phyloP scores from a whole-genome alignment of 2,113 vertebrate species.

The Ochotona princeps region DNA sequence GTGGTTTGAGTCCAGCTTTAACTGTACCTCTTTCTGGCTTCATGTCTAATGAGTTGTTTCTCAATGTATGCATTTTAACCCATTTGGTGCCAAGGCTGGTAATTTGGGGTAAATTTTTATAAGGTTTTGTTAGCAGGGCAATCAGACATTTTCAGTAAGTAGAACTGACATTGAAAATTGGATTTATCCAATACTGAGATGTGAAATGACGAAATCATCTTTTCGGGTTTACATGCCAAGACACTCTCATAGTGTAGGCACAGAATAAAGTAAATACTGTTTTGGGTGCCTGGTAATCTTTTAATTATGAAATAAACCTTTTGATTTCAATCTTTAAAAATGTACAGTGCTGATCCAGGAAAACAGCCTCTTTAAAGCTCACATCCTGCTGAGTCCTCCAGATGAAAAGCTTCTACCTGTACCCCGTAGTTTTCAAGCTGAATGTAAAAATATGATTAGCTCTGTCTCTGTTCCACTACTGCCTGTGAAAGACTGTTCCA shows the following conservation, averaged over 20 bases:
- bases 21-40: background rate
- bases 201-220: conserved; percentile 48
- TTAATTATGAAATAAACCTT: conserved; percentile 75
- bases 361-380: conserved; percentile 53
- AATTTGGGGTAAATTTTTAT: background rate
- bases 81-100: background rate
- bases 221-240: conserved; percentile 52
- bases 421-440: conserved; percentile 33
- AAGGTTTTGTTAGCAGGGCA: background rate
- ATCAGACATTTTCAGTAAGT: background rate
- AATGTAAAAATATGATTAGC: conserved; percentile 56
- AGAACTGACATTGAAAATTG: conserved; percentile 29
- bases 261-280: conserved; percentile 68
- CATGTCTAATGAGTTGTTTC: background rate
- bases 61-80: conserved; percentile 8
- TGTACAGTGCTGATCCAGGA: conserved; percentile 52
- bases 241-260: conserved; percentile 32
- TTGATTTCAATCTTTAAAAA: conserved; percentile 76
- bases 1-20: background rate
- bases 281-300: conserved; percentile 72
- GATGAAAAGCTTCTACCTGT: conserved; percentile 54
- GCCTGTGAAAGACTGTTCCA: conserved; percentile 46
- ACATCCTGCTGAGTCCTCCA: conserved; percentile 63
- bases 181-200: conserved; percentile 39
- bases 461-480: background rate